Conservation (phyloP, 2,888 invertebrate species). For the Notodonta dromedarius region DNA sequence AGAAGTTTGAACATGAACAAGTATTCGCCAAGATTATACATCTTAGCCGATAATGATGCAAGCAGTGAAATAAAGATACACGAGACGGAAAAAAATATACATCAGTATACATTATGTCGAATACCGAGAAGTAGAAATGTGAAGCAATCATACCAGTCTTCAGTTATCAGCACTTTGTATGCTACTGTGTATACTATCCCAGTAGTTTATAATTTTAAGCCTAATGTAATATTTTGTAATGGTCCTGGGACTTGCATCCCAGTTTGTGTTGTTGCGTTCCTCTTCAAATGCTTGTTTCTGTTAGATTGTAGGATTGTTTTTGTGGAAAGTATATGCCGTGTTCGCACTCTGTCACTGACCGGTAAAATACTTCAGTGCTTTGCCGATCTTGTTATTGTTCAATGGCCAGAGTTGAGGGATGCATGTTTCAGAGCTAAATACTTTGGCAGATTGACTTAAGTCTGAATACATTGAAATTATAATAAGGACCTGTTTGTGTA, state of each 20-base stretch:
- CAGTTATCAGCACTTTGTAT: slow-evolving; percentile 90
- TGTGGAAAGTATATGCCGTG: slow-evolving; percentile 97
- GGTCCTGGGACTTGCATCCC: slow-evolving; percentile 99
- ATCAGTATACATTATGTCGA: slow-evolving; percentile 76
- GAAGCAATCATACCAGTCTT: slow-evolving; percentile 92
- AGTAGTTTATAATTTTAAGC: slow-evolving; percentile 87
- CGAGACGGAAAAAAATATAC: slow-evolving; percentile 68
- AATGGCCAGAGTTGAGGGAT: slow-evolving; percentile 92
- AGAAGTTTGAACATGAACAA: slow-evolving; percentile 84
- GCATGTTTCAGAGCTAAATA: slow-evolving; percentile 88
- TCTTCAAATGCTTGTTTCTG: slow-evolving; percentile 88
- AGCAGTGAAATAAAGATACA: slow-evolving; percentile 89
- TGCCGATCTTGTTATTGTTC: slow-evolving; percentile 95
- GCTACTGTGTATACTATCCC: slow-evolving; percentile 89
- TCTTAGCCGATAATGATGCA: slow-evolving; percentile 90
- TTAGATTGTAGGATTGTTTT: slow-evolving; percentile 91
- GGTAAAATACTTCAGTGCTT: slow-evolving; percentile 94
- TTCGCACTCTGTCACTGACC: slow-evolving; percentile 93
- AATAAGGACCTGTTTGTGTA: not conserved
- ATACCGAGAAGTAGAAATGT: slow-evolving; percentile 95
- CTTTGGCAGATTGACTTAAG: slow-evolving; percentile 89
- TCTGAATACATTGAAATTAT: slow-evolving; percentile 2
- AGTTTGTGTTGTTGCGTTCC: slow-evolving; percentile 90
- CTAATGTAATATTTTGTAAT: slow-evolving; percentile 94
- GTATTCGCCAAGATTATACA: slow-evolving; percentile 90